Conservation (phyloP, 2,113 vertebrate genomes). For the Stigmatopora argus region DNA sequence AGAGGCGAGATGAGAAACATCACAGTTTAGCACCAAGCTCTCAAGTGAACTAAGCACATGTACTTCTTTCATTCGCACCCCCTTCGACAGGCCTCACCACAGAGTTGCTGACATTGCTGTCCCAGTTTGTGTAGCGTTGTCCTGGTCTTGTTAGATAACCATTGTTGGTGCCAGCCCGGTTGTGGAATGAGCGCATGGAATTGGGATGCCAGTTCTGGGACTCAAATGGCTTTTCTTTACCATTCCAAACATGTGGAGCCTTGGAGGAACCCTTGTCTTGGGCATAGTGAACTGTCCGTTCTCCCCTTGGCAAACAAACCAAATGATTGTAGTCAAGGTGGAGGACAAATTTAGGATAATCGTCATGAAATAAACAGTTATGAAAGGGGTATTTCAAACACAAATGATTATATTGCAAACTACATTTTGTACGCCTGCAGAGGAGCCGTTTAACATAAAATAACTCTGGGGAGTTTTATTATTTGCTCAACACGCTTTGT, state of each 20-base stretch:
- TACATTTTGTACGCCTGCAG: background rate
- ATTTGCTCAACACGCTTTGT: background rate
- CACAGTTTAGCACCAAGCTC: background rate
- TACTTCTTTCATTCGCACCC: background rate
- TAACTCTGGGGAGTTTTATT: background rate
- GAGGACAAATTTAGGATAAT: background rate
- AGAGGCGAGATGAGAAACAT: background rate
- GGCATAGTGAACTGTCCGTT: slow-evolving; percentile 69
- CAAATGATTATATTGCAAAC: background rate
- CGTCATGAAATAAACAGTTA: background rate
- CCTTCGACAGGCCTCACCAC: slow-evolving; percentile 49
- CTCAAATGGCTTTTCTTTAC: slow-evolving; percentile 74
- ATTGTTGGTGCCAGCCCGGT: slow-evolving; percentile 59
- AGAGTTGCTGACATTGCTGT: slow-evolving; percentile 60
- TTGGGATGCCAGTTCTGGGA: slow-evolving; percentile 76
- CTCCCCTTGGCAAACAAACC: slow-evolving; percentile 47
- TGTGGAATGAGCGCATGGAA: slow-evolving; percentile 60
- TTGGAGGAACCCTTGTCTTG: slow-evolving; percentile 73
- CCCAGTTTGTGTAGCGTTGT: slow-evolving; percentile 66
- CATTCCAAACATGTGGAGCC: slow-evolving; percentile 74
- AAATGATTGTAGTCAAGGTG: slow-evolving; percentile 4
- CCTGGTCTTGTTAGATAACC: slow-evolving; percentile 62
- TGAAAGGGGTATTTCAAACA: background rate
- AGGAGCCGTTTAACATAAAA: background rate
- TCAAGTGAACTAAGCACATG: background rate